These are phyloP conservation scores for Poecilus cupreus DNA, from an alignment of 2,888 invertebrate species.

Conservation along the genomic window DNA sequence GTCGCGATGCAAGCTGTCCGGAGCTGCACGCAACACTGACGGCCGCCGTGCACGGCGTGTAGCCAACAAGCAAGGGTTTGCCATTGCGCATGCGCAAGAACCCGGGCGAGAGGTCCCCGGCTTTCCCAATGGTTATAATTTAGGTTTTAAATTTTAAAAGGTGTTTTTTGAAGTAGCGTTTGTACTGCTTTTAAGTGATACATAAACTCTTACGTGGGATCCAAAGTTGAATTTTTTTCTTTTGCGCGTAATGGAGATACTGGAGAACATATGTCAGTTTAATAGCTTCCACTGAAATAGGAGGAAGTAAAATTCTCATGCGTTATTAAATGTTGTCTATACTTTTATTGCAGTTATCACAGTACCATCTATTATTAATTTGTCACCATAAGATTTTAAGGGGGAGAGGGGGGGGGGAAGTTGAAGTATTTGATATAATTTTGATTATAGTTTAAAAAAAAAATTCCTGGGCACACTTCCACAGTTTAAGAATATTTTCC, in stretches of 20 bases:
- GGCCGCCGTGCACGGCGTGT: constrained; percentile 24
- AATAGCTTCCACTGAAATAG: constrained; percentile 12
- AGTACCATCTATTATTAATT: neutral
- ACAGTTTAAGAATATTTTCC: too few species aligned
- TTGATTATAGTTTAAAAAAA: too few species aligned
- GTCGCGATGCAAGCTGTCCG: constrained; percentile 8
- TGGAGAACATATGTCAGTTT: constrained; percentile 10
- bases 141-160: constrained; percentile 57
- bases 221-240: constrained; percentile 2
- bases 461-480: too few species aligned
- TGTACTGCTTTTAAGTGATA: constrained; percentile 47
- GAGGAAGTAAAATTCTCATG: neutral
- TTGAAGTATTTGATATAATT: too few species aligned
- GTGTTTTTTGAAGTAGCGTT: constrained; percentile 42
- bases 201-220: constrained; percentile 32
- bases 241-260: neutral
- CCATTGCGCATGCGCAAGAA: constrained; percentile 8
- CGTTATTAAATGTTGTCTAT: neutral
- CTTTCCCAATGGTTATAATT: constrained; percentile 45
- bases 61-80: constrained; percentile 19
- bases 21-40: constrained; percentile 52
- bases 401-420: too few species aligned
- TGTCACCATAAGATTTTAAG: too few species aligned
- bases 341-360: neutral
- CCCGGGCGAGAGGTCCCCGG: constrained; percentile 21